phyloP scores from a whole-genome alignment of 1,140 invertebrate species.

The Charaxes varanes region DNA sequence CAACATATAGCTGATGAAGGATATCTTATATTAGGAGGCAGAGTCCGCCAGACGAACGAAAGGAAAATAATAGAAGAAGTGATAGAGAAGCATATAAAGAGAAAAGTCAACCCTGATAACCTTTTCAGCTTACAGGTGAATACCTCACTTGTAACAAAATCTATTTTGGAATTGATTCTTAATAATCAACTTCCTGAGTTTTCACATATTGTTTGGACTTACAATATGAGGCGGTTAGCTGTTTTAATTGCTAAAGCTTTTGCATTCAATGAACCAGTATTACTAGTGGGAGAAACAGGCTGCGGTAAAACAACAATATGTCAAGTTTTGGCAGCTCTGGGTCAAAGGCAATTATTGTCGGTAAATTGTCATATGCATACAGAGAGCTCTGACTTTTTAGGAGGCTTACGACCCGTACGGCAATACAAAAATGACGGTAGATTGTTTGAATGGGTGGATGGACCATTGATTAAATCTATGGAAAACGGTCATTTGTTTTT shows the following conservation, averaged over 20 bases:
- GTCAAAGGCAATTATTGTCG: constrained; percentile 79
- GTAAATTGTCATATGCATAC: constrained; percentile 99
- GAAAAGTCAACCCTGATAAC: constrained; percentile 81
- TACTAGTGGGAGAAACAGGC: constrained; percentile 98
- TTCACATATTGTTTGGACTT: constrained; percentile 94
- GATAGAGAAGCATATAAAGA: constrained; percentile 90
- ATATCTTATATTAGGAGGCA: constrained; percentile 94
- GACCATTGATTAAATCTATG: constrained; percentile 95
- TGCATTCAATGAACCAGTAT: constrained; percentile 93
- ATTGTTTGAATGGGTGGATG: constrained; percentile 98
- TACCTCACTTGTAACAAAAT: constrained; percentile 85
- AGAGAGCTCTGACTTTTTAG: constrained; percentile 98
- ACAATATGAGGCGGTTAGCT: constrained; percentile 91
- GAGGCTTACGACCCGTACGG: constrained; percentile 93
- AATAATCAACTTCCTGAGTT: constrained; percentile 76
- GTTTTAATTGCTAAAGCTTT: constrained; percentile 94
- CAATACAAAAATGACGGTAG: constrained; percentile 75
- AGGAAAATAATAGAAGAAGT: constrained; percentile 84
- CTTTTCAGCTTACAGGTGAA: constrained; percentile 85
- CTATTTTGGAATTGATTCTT: constrained; percentile 81
- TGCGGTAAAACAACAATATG: constrained; percentile 99
- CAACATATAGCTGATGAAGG: constrained; percentile 98
- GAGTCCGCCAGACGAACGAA: constrained; percentile 91
- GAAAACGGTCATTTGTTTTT: constrained; percentile 90
- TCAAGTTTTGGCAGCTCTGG: constrained; percentile 86